phyloP scores from a whole-genome alignment of 2,797 vertebrate species.

The Semaprochilodus insignis region DNA sequence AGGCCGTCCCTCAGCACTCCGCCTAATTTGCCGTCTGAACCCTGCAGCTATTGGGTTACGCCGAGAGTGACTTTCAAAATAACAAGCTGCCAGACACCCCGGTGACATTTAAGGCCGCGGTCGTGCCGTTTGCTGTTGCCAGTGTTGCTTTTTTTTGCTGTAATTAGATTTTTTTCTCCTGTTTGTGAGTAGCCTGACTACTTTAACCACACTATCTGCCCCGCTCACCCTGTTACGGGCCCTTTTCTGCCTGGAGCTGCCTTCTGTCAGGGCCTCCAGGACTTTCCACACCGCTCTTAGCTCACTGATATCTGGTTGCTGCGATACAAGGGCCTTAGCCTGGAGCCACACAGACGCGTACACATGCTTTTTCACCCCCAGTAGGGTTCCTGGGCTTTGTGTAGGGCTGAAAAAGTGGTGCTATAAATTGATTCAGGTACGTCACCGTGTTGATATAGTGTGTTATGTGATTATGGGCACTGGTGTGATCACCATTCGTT shows the following conservation, averaged over 20 bases:
- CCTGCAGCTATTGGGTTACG: slow-evolving; percentile 77
- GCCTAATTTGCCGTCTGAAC: slow-evolving; percentile 74
- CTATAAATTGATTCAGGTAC: too few species aligned
- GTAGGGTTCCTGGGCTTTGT: too few species aligned
- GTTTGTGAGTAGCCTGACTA: background rate
- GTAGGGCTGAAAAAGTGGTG: too few species aligned
- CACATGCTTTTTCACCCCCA: too few species aligned
- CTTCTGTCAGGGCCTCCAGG: background rate
- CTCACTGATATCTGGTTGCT: background rate
- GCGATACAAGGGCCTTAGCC: background rate
- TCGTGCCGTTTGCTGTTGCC: background rate
- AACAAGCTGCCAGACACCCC: slow-evolving; percentile 2
- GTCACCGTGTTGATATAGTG: too few species aligned
- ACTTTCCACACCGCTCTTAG: background rate
- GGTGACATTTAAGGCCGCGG: slow-evolving; percentile 6
- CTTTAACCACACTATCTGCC: background rate
- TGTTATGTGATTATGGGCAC: too few species aligned
- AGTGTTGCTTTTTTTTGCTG: background rate
- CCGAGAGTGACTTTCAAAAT: slow-evolving; percentile 24
- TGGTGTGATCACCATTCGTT: too few species aligned
- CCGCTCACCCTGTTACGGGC: background rate
- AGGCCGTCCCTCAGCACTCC: slow-evolving; percentile 68
- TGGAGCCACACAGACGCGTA: background rate
- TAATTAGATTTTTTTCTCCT: background rate
- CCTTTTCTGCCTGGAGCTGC: background rate